Conservation (phyloP, 2,888 invertebrate species). For the Epinotia nisella region DNA sequence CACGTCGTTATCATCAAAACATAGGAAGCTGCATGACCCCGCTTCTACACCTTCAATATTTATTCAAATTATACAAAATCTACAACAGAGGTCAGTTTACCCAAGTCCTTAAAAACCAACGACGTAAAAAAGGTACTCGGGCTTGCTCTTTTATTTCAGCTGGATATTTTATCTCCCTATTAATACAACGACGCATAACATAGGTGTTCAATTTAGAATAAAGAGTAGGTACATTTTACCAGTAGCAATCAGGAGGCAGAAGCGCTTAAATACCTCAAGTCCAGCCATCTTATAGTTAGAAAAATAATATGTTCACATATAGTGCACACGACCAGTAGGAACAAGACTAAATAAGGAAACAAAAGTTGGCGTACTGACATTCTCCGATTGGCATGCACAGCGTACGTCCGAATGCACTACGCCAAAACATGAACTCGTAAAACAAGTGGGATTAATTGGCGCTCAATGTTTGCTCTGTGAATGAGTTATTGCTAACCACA, state of each 20-base stretch:
- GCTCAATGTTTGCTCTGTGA: slow-evolving; percentile 24
- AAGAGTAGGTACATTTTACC: background rate
- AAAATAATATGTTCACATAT: background rate
- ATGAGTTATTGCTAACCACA: slow-evolving; percentile 32
- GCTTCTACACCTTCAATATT: slow-evolving; percentile 20
- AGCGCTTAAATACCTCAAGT: no score
- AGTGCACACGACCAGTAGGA: background rate
- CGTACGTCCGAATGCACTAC: slow-evolving; percentile 37
- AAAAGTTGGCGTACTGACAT: slow-evolving; percentile 52
- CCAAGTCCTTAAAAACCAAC: slow-evolving; percentile 4
- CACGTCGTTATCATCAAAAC: slow-evolving; percentile 8
- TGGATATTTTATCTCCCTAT: slow-evolving; percentile 15
- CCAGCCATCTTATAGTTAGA: background rate
- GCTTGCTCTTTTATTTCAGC: slow-evolving; percentile 13
- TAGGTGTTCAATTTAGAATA: background rate
- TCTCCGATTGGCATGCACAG: slow-evolving; percentile 51
- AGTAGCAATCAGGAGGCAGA: background rate
- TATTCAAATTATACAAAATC: slow-evolving; percentile 35
- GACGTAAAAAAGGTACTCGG: background rate
- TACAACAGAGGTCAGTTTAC: slow-evolving; percentile 12
- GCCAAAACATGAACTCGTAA: slow-evolving; percentile 47
- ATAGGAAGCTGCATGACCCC: slow-evolving; percentile 3
- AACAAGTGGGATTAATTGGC: slow-evolving; percentile 34
- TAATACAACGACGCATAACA: background rate
- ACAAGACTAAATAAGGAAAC: slow-evolving; percentile 31